phyloP scores from a whole-genome alignment of 2,888 invertebrate species.

The Drosophila longiperda region DNA sequence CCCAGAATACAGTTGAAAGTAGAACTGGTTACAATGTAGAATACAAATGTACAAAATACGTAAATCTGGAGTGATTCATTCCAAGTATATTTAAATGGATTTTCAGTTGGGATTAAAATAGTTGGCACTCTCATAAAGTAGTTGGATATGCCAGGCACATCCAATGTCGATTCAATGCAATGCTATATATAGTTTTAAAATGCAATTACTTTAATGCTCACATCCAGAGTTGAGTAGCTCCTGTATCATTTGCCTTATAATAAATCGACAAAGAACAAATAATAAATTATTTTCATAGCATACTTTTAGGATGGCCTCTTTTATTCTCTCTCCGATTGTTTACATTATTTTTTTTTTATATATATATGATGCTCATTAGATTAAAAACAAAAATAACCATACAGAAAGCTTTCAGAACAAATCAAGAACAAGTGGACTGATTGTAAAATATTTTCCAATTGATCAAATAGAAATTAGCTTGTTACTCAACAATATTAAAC shows the following conservation, averaged over 20 bases:
- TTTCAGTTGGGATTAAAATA: not conserved
- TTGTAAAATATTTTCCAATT: conserved; percentile 43
- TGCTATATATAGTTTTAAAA: not conserved
- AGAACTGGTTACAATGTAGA: conserved; percentile 20
- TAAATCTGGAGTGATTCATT: conserved; percentile 23
- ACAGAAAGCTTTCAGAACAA: conserved; percentile 1
- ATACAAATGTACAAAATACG: not conserved
- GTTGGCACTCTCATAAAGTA: not conserved
- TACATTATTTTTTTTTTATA: conserved; percentile 4
- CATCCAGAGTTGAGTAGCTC: not conserved
- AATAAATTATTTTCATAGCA: not conserved
- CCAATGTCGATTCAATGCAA: not conserved
- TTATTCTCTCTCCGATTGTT: not conserved
- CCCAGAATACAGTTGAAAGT: conserved; percentile 15
- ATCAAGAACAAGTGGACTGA: conserved; percentile 14
- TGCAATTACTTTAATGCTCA: not conserved
- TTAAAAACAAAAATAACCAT: conserved; percentile 15
- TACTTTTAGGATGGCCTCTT: not conserved
- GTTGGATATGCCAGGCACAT: not conserved
- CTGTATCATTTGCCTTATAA: not conserved
- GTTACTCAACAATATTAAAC: conserved; percentile 5
- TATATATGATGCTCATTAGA: conserved; percentile 4
- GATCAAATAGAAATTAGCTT: conserved; percentile 18
- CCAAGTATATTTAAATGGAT: not conserved
- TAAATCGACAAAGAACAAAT: not conserved